Base-by-base conservation (phyloP, 2,113 vertebrate genomes). In the Toxotes chatareus region DNA sequence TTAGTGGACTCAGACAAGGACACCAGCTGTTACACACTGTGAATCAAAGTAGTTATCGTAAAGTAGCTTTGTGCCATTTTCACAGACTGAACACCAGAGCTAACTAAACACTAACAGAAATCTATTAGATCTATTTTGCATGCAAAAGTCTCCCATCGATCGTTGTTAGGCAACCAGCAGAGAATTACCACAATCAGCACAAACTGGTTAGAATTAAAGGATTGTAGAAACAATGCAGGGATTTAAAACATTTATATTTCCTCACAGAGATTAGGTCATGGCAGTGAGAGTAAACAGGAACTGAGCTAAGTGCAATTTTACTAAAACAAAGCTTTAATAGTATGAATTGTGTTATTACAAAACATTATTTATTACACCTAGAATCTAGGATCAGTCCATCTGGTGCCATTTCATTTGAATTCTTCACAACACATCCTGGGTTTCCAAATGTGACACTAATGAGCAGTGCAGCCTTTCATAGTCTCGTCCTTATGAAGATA, bases 221-320 rank as follows among this genome's bases (percentile, higher is more conserved):
- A 78, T 67, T 80, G 61, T 10, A 23, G 23, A 61, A 69, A 83
- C 53, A 76, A 80, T 70, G 56, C 34, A 17, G 32, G 65, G 64
- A 57, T 80, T 82, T 80, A 36, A 77, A 53, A 47, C 55, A 32
- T 63, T 64, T 72, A 82, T 47, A 80, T 61, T 56, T 62, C 75
- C 55, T 75, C 31, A 69, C 79, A 79, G 27, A n/a, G 19, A 72
- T 64, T 49, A 78, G 53, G 60, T 62, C 46, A 71, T 19, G 7
- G 64, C 17, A 44, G 55, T 38, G 19, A 71, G 17, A 80, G 34
- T 32, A 66, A 72, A 61, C 31, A 80, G 53, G 32, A 71, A 57
- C 19, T 60, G 14, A 53, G 60, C 55, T 31, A 19, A 56, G 36
- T n/a, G 27, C 2, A 46, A 71, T 31, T 57, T 63, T 34, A 32